phyloP scores from a whole-genome alignment of 2,888 invertebrate species.

The Tiphia femorata region DNA sequence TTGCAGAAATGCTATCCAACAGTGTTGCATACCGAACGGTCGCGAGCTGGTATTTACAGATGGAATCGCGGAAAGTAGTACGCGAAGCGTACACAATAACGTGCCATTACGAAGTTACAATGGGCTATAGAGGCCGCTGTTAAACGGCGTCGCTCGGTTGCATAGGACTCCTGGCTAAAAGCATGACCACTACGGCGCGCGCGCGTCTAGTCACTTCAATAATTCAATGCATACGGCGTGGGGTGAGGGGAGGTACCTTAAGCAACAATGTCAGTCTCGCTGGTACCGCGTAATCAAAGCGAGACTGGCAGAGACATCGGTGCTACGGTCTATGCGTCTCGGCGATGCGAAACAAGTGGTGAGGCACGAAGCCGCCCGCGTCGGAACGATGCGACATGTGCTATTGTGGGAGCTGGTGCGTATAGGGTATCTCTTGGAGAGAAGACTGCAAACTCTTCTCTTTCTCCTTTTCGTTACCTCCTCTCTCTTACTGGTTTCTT shows the following conservation, averaged over 20 bases:
- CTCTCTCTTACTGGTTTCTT: too few species aligned
- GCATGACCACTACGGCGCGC: constrained; percentile 29
- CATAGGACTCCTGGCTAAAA: constrained; percentile 24
- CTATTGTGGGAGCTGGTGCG: constrained; percentile 52
- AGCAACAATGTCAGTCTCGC: constrained; percentile 34
- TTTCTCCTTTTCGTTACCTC: neutral
- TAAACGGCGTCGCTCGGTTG: constrained; percentile 1
- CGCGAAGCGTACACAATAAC: neutral
- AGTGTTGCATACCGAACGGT: too few species aligned
- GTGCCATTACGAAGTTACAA: neutral
- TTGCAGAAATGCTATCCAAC: too few species aligned
- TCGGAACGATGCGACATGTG: constrained; percentile 37
- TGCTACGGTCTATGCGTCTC: constrained; percentile 30
- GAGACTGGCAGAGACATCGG: constrained; percentile 41
- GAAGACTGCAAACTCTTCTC: constrained; percentile 44
- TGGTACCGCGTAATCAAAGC: constrained; percentile 46
- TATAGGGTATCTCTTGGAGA: constrained; percentile 36
- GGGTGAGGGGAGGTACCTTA: neutral
- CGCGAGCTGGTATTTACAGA: too few species aligned
- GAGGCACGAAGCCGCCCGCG: constrained; percentile 42
- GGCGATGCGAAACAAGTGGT: constrained; percentile 46
- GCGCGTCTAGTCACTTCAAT: constrained; percentile 30
- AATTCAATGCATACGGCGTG: constrained; percentile 26
- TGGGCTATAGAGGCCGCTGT: neutral
- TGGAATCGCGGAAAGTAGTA: neutral